Base-by-base conservation (phyloP, 2,797 vertebrate genomes). In the Hoplostethus mediterraneus region DNA sequence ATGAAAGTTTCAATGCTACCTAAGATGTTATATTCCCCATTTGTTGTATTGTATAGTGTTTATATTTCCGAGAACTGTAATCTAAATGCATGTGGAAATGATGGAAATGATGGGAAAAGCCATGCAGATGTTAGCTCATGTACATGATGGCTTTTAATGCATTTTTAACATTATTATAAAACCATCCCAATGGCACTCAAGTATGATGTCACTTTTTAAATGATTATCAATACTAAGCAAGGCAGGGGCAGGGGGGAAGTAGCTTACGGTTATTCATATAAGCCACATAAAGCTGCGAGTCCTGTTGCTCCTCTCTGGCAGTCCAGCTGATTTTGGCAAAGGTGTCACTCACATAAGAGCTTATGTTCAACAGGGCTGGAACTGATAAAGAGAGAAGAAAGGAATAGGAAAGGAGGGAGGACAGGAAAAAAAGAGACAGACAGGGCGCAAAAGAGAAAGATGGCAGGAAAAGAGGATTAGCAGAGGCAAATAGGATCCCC, bases 241-340 rank as follows among this genome's bases (percentile, higher is more conserved):
- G 67, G 66, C 45, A 28, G 63, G 54, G 71, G 78, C 36, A 21
- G 21, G 57, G 81, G 69, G 76, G 83, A 83, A 81, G 80, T 76
- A 87, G 90, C 95, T 95, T 95, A 95, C 94, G 83, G 90, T 94
- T 93, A 90, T 94, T 94, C 92, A 90, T 93, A 90, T 94, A 93
- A 88, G 94, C 91, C 88, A 95, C 90, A 90, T 93, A 94, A 90
- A 95, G 90, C 89, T 94, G 87, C 17, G 82, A 91, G 83, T 92
- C 84, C 79, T 84, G 85, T 66, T 86, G 90, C 82, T 91, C 89
- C 44, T 88, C 89, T 79, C 72, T 87, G 77, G 91, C 85, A 90
- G 91, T 93, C 94, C 94, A 95, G 92, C 90, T 95, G 94, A 95
- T 94, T 92, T 91, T 94, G 82, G 92, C 94, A 93, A 88, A 94